phyloP scores from a whole-genome alignment of 30 jellyfish, hydroid and myxozoan genomes.

The Euphysa ruthae region DNA sequence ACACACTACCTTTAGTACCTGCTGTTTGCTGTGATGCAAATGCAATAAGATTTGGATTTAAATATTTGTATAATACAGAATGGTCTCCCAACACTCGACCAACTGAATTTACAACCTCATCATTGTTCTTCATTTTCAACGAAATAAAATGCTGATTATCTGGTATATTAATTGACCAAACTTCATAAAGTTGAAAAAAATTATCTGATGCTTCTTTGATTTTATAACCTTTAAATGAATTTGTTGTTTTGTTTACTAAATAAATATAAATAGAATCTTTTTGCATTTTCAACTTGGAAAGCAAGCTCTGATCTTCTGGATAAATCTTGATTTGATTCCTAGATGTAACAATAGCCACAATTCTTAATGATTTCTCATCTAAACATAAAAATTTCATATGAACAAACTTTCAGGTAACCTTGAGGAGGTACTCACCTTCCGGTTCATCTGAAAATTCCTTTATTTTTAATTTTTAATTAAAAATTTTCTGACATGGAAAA shows the following conservation, averaged over 20 bases:
- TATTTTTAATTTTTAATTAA: too few species aligned
- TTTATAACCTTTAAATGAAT: conserved; percentile 54
- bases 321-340: conserved; percentile 60
- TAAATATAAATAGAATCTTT: conserved; percentile 52
- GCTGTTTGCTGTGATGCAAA: conserved; percentile 54
- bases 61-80: conserved; percentile 81
- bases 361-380: conserved; percentile 79
- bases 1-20: conserved; percentile 53
- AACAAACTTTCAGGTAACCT: neutral
- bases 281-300: conserved; percentile 39
- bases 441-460: too few species aligned
- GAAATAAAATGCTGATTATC: conserved; percentile 47
- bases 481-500: too few species aligned
- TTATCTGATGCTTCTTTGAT: conserved; percentile 19
- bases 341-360: conserved; percentile 59
- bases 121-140: conserved; percentile 55
- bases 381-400: conserved; percentile 16
- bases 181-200: conserved; percentile 28
- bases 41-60: conserved; percentile 90
- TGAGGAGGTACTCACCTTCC: too few species aligned
- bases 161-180: conserved; percentile 82
- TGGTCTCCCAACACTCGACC: conserved; percentile 99
- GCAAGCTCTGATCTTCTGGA: conserved; percentile 69
- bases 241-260: conserved; percentile 43
- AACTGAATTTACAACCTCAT: conserved; percentile 95